These are phyloP conservation scores for Furcula furcula DNA, from an alignment of 2,888 invertebrate species.

Conservation along the genomic window DNA sequence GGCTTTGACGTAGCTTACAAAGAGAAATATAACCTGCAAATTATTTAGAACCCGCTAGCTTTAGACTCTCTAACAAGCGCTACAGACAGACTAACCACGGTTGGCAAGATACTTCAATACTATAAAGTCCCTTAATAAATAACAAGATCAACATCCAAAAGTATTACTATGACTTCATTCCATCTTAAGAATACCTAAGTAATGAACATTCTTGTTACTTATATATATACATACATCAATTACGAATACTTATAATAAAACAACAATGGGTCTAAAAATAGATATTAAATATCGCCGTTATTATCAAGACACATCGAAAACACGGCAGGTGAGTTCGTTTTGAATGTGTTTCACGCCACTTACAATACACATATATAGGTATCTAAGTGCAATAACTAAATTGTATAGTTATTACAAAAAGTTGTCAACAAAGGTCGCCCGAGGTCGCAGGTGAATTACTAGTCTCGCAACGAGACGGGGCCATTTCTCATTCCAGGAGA, in stretches of 20 bases:
- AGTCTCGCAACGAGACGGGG: slow-evolving; percentile 29
- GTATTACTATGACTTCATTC: too few species aligned
- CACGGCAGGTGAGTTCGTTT: slow-evolving; percentile 38
- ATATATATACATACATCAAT: slow-evolving; percentile 17
- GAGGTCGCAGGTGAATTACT: slow-evolving; percentile 2
- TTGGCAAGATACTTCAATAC: too few species aligned
- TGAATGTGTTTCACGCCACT: too few species aligned
- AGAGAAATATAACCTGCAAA: too few species aligned
- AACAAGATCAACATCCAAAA: too few species aligned
- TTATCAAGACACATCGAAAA: slow-evolving; percentile 59
- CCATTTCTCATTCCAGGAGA: slow-evolving; percentile 35
- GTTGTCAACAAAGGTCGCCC: slow-evolving; percentile 39
- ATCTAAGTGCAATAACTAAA: slow-evolving; percentile 40
- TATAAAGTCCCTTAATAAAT: too few species aligned
- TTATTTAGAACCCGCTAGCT: too few species aligned
- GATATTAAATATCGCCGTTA: slow-evolving; percentile 49
- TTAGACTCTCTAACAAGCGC: too few species aligned
- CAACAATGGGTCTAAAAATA: slow-evolving; percentile 61
- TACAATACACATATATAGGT: slow-evolving; percentile 15
- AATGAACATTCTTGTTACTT: slow-evolving; percentile 11
- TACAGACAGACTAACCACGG: too few species aligned
- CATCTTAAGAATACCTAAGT: neutral
- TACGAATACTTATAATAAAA: slow-evolving; percentile 30
- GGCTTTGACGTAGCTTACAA: too few species aligned
- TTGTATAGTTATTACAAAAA: slow-evolving; percentile 62